Percentiles rank a stretch among this genome's conserved stretches.
Evolutionary conservation across 2,797 vertebrate genomes (phyloP).

Genomic region (Myripristis jacobus): DNA sequence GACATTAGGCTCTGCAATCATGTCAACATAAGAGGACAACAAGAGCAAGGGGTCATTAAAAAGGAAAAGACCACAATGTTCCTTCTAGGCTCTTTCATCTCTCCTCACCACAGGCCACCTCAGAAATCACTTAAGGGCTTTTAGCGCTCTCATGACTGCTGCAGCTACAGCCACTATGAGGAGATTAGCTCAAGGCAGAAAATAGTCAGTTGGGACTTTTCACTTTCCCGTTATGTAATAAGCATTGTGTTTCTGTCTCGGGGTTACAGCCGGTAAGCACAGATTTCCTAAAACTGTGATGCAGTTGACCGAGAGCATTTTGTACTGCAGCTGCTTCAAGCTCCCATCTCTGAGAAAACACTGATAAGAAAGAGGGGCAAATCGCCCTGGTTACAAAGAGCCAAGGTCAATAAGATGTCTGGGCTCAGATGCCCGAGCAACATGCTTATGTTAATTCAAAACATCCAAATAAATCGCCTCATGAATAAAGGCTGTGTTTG

Average conservation of each 20-base stretch:
- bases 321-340: constrained; percentile 21
- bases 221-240: constrained; percentile 1
- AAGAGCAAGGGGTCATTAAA: constrained; percentile 11
- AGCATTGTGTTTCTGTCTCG: neutral
- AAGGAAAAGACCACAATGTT: constrained; percentile 40
- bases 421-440: constrained; percentile 42
- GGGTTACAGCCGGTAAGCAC: constrained; percentile 7
- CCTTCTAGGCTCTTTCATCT: neutral
- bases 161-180: neutral
- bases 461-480: constrained; percentile 41
- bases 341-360: constrained; percentile 51
- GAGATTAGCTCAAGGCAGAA: constrained; percentile 16
- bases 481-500: constrained; percentile 17
- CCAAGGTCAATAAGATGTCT: constrained; percentile 60
- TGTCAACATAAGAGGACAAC: constrained; percentile 56
- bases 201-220: constrained; percentile 1
- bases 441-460: constrained; percentile 36
- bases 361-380: constrained; percentile 52
- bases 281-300: neutral
- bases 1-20: constrained; percentile 48
- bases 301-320: constrained; percentile 3
- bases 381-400: constrained; percentile 12
- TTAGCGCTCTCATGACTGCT: constrained; percentile 18
- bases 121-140: neutral
- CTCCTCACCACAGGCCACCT: neutral